Base-by-base conservation (phyloP, 2,797 vertebrate species). In the Philypnodon macrostomus region DNA sequence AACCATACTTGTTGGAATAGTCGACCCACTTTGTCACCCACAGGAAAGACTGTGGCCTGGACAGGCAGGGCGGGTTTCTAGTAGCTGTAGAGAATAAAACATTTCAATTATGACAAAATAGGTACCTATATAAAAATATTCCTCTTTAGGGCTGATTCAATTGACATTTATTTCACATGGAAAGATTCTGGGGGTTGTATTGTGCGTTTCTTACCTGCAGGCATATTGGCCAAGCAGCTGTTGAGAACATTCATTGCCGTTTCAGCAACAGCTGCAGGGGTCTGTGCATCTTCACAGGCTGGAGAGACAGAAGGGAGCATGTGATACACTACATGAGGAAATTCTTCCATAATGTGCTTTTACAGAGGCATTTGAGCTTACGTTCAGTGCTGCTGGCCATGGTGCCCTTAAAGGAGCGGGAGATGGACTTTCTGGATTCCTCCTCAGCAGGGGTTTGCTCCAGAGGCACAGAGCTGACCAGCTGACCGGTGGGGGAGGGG, bases 1-100 rank as follows among this genome's bases (percentile, higher is more conserved):
- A 99, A 32, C 97, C 97, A 0, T 96, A 98, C 80, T 99, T 99
- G 87, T 99, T 99, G 27, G 96, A 98, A 73, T 99, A 98, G 79
- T 99, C 96, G 0, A 99, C 95, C 97, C 97, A 99, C 79, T 99
- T 99, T 54, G 94, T 97, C 68, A 98, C 97, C 97, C 97, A 99
- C 33, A 96, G 84, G 58, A 98, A 95, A 42, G 93, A 92, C 70
- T 94, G 93, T 0, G 94, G 91, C 52, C 92, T 88, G 37, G 93
- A 89, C 63, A 97, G 73, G 27, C 93, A 93, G 31, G 92, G 91
- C 0, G 93, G 94, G 65, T 96, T 98, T 77, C 88, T 91, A 39
- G 89, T 92, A n/a, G 88, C 96, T 98, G 84, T 7, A 29, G 50
- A n/a, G 17, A 4, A 1, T 10, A 2, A 18, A 33, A 26, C 19